Evolutionary conservation across 2,797 vertebrate genomes (phyloP), one percentile per base, ranked within the genome.

Genomic region (Acestrorhynchus altus): DNA sequence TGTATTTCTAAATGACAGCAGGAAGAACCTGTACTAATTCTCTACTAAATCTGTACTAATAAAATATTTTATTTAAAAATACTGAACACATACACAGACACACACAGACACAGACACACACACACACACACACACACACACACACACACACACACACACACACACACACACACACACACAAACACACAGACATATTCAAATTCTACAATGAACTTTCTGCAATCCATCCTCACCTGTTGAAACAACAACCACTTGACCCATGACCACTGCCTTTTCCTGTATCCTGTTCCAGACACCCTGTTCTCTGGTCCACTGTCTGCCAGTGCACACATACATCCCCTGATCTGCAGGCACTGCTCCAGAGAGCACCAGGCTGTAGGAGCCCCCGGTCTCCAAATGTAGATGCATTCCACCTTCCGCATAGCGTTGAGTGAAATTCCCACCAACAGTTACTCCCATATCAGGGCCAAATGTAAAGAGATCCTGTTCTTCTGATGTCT

Each of bases 251-350:
- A 98, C 92, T 0, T 83, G 86, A n/a, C 94, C 95, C 74, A 98
- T 92, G 51, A 95, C 94, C 64, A 90, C 92, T 0, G 67, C 88
- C 69, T 94, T 96, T 87, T 96, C 94, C 76, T 96, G 95, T 56
- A 99, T 97, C 82, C 92, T 94, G n/a, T 94, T 93, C 96, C 96
- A 98, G 1, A 20, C 83, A 0, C 94, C 92, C 0, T 85, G 90
- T 9, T 95, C 94, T 54, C 91, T 89, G 0, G 96, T 95, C 97
- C 97, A 99, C 78, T 97, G 94, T 0, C 90, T 91, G 8, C 95
- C 96, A 0, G 93, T 91, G 83, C 97, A 99, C 6, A 89, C 84
- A 60, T 99, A 99, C 72, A 85, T 78, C 0, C 98, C 96, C 0
- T 89, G 90, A 3, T 99, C 97, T 0, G 81, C 77, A 0, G 90